Conservation (phyloP, 2,113 vertebrate genomes). For the Nestor notabilis region DNA sequence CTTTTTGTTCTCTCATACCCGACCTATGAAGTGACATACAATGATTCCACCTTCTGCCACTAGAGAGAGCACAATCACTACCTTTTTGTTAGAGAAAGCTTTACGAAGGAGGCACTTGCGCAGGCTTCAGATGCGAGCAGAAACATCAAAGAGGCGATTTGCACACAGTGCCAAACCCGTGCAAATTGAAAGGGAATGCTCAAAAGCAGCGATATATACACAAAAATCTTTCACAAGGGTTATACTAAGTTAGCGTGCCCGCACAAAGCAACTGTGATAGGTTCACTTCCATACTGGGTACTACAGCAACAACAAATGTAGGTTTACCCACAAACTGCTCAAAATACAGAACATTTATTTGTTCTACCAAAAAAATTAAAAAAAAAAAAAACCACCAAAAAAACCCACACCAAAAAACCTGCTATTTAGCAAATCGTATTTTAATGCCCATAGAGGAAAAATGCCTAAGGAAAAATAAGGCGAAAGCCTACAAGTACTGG, state of each 20-base stretch:
- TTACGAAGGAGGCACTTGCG: no score
- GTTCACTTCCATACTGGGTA: background rate
- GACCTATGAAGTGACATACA: background rate
- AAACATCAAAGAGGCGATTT: background rate
- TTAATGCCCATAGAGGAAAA: background rate
- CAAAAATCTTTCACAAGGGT: background rate
- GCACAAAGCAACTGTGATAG: background rate
- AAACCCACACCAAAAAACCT: no score
- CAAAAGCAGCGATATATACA: background rate
- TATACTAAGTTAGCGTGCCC: background rate
- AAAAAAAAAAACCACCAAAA: no score
- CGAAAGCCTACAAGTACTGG: background rate
- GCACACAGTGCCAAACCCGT: background rate
- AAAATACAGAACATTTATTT: background rate
- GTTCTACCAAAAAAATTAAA: no score
- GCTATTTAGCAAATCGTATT: background rate
- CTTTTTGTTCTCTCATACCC: background rate
- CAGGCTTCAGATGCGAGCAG: background rate
- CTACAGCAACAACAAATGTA: background rate
- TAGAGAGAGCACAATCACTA: background rate
- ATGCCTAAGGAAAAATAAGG: background rate
- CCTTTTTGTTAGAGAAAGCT: background rate
- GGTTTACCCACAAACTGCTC: background rate
- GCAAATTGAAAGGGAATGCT: background rate
- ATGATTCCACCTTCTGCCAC: background rate